Evolutionary conservation across 2,888 invertebrate species (phyloP), one percentile per base, ranked within the genome.

Genomic region (Daptonema setosum): DNA sequence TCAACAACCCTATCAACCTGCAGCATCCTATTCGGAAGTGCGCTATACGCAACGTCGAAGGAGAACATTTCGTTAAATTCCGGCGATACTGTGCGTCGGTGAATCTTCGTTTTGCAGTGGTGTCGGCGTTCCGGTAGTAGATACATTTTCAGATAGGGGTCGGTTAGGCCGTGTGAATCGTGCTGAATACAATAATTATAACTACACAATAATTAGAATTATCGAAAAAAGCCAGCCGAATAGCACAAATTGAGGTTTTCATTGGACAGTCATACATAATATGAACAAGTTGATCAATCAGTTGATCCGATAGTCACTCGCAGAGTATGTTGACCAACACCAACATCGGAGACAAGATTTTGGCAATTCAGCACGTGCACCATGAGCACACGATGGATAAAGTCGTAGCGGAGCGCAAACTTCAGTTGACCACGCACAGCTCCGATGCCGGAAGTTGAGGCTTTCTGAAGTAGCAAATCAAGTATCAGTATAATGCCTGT

Each of bases 131-230:
- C 86, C 0, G 86, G 86, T 20, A 86, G 74, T 1, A 86, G 77
- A 70, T 84, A 83, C 55, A 85, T 79, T 73, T 85, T 86, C 62
- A 86, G 82, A 72, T 87, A 87, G 0, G 87, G 86, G 71, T 87
- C 86, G 60, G 83, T 83, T 68, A 84, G 84, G 11, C 83, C 84
- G 0, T 47, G 5, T 11, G 17, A 17, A 22, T 47, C 47, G 17
- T 11, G 11, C 47, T n/a, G 17, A 20, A 11, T 20, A 20, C 41
- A 14, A 41, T 41, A 20, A 41, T 41, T 41, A 41, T 20, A 41
- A 20, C 41, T 41, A 11, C 11, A 41, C 41, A n/a, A n/a, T n/a
- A n/a, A n/a, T n/a, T n/a, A n/a, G n/a, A n/a, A n/a, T n/a, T n/a
- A n/a, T n/a, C n/a, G n/a, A n/a, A n/a, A n/a, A n/a, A n/a, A n/a